Percentiles rank a stretch among this genome's conserved stretches.
phyloP scores from a whole-genome alignment of 2,113 vertebrate genomes.

The Pagrus major region DNA sequence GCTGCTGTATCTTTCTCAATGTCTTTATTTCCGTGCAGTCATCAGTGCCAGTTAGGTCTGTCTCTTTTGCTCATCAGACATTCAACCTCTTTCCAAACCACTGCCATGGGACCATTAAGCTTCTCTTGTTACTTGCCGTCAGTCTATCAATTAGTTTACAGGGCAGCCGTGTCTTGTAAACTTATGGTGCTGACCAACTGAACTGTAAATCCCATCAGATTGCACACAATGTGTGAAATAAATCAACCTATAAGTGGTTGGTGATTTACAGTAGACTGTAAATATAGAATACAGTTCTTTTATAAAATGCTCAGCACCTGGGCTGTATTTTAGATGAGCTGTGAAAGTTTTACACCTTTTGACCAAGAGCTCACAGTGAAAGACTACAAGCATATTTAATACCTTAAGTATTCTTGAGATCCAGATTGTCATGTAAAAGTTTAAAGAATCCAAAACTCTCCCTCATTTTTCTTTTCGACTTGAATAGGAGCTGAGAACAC shows the following conservation, averaged over 20 bases:
- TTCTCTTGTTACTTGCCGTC: conserved; percentile 24
- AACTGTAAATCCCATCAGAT: conserved; percentile 41
- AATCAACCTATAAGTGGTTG: conserved; percentile 25
- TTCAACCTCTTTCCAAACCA: conserved; percentile 25
- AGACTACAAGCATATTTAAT: neutral
- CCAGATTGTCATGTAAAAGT: neutral
- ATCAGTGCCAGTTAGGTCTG: neutral
- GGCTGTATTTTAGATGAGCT: conserved; percentile 2
- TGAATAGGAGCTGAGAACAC: too few species aligned
- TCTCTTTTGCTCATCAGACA: conserved; percentile 34
- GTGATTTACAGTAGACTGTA: conserved; percentile 22
- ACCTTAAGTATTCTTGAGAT: neutral
- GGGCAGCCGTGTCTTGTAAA: conserved; percentile 39
- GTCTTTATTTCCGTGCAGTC: neutral
- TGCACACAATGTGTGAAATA: conserved; percentile 7
- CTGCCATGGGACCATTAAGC: conserved; percentile 44
- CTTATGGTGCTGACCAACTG: conserved; percentile 19
- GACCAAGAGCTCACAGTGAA: too few species aligned
- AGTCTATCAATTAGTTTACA: conserved; percentile 36
- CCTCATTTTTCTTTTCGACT: too few species aligned
- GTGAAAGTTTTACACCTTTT: neutral
- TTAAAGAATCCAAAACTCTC: too few species aligned
- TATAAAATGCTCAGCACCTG: neutral
- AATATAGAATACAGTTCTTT: neutral
- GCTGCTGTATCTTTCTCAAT: neutral